A percentile compares a stretch with the other conserved stretches of the same genome.
Evolutionary conservation across 2,797 vertebrate genomes (phyloP).

Genomic region (Prunella strophiata): DNA sequence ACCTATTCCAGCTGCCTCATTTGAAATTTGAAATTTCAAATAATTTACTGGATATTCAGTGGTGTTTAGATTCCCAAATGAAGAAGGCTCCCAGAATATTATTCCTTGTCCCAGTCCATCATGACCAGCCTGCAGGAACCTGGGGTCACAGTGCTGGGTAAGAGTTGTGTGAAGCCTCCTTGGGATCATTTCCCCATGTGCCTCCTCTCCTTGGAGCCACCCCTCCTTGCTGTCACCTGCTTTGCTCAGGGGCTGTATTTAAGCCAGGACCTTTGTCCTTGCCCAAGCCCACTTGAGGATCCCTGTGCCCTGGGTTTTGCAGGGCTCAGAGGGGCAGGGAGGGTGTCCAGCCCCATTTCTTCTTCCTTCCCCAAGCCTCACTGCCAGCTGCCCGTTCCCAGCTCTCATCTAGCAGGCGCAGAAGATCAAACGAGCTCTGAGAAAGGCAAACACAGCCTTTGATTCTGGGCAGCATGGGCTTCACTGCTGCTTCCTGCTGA

Average conservation of each 20-base stretch:
- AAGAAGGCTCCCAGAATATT: not conserved
- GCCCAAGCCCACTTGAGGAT: no score
- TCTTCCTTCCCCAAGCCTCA: not conserved
- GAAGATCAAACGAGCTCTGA: slow-evolving; percentile 31
- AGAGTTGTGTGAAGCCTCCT: not conserved
- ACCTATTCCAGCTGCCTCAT: not conserved
- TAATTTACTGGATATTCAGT: not conserved
- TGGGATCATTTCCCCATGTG: no score
- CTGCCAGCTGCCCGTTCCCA: not conserved
- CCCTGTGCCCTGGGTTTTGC: not conserved
- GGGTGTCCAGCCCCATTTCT: not conserved
- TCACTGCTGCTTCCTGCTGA: slow-evolving; percentile 12
- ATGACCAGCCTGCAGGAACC: not conserved
- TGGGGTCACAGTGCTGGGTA: not conserved
- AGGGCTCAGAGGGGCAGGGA: not conserved
- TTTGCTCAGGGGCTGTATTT: not conserved
- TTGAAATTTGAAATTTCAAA: not conserved
- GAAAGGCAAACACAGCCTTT: slow-evolving; percentile 17
- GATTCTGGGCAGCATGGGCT: not conserved
- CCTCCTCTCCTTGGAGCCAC: not conserved
- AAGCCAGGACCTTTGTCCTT: not conserved
- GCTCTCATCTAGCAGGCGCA: not conserved
- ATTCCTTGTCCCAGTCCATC: not conserved
- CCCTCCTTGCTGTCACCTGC: not conserved
- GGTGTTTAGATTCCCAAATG: not conserved